phyloP scores from a whole-genome alignment of 2,888 invertebrate species.

The Thera britannica region DNA sequence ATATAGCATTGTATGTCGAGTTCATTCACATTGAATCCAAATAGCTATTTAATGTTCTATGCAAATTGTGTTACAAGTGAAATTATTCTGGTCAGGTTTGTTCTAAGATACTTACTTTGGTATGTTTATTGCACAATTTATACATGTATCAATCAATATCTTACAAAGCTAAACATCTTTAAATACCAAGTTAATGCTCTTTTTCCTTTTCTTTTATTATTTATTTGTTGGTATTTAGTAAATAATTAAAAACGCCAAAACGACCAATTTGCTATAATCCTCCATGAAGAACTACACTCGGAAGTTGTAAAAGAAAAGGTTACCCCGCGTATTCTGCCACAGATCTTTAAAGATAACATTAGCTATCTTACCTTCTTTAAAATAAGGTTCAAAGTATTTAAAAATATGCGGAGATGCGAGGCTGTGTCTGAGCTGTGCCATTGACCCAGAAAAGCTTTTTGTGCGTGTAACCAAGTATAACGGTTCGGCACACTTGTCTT shows the following conservation, averaged over 20 bases:
- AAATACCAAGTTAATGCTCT: no score
- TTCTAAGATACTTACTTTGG: conserved; percentile 12
- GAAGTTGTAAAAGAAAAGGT: conserved; percentile 45
- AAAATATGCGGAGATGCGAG: conserved; percentile 31
- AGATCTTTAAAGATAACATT: not conserved
- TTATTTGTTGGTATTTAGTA: conserved; percentile 2
- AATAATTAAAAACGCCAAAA: conserved; percentile 18
- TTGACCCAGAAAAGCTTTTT: conserved; percentile 81
- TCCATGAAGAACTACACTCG: conserved; percentile 32
- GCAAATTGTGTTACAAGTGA: conserved; percentile 48
- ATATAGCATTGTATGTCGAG: conserved; percentile 62
- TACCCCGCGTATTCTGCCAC: conserved; percentile 15
- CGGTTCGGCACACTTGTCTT: conserved; percentile 78
- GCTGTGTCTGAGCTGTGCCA: conserved; percentile 68
- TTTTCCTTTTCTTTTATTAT: no score
- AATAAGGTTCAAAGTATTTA: conserved; percentile 23
- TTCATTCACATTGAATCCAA: conserved; percentile 63
- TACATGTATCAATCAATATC: no score
- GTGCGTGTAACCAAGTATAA: conserved; percentile 64
- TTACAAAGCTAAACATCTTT: no score
- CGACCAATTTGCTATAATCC: conserved; percentile 38
- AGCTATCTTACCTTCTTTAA: conserved; percentile 5
- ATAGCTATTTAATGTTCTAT: conserved; percentile 45
- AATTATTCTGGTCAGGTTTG: conserved; percentile 53
- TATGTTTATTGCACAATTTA: no score